Conservation (phyloP, 2,113 vertebrate species). For the Lipophrys pholis region DNA sequence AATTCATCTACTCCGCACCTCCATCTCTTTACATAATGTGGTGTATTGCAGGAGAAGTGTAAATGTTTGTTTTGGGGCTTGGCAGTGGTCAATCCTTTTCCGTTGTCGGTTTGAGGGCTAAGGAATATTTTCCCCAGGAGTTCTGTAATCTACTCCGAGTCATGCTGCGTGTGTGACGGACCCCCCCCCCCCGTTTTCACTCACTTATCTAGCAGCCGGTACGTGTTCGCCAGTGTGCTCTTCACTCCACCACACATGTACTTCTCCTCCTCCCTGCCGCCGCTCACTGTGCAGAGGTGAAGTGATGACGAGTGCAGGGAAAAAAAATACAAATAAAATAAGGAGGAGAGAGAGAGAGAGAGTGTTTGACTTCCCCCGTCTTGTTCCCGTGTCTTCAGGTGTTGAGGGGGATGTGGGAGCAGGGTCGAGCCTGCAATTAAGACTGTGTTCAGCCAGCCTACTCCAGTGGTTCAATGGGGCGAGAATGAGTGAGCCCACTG, state of each 20-base stretch:
- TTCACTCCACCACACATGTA: constrained; percentile 9
- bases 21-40: constrained; percentile 30
- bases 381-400: constrained; percentile 54
- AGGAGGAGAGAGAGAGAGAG: constrained; percentile 7
- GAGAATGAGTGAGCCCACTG: constrained; percentile 66
- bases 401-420: not conserved
- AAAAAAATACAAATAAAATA: not conserved
- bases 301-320: constrained; percentile 38
- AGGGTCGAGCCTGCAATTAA: constrained; percentile 70
- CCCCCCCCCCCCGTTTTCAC: constrained; percentile 11
- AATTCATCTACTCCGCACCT: constrained; percentile 19
- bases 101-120: constrained; percentile 47
- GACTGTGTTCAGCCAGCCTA: constrained; percentile 76
- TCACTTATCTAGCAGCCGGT: constrained; percentile 33
- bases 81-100: constrained; percentile 64
- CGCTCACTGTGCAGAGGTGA: constrained; percentile 25
- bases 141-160: constrained; percentile 72
- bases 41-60: constrained; percentile 25
- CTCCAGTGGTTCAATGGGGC: constrained; percentile 78
- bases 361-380: constrained; percentile 63
- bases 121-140: constrained; percentile 66
- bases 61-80: constrained; percentile 63
- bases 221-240: constrained; percentile 15
- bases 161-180: constrained; percentile 54
- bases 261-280: not conserved